Evolutionary conservation across 2,113 vertebrate species (phyloP), one percentile per base, ranked within the genome.

Genomic region (Rhizomys pruinosus): DNA sequence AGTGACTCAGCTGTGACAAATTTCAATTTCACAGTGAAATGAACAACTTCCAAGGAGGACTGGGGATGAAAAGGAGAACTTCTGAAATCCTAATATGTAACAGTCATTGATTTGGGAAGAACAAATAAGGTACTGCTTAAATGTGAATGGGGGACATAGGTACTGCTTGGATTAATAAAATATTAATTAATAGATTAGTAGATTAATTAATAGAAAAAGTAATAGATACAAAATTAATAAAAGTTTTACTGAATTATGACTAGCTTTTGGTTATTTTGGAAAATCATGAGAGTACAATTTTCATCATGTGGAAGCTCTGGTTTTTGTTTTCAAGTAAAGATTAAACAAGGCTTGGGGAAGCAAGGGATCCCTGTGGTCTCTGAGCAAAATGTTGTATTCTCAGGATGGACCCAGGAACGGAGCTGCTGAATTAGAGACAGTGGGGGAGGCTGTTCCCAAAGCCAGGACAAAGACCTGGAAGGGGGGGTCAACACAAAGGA

Each of bases 241-340:
- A 95, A 90, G 2, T 59, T 37, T 47, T 71, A 19, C 2, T 78
- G 52, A 63, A n/a, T 96, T 79, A 37, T 84, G 61, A 47, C 52
- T 89, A 73, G 61, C 11, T 37, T 95, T 88, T 72, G 34, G 6
- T 87, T 87, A 71, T 79, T 90, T 86, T 37, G 61, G 34, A 23
- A 88, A 72, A 80, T 88, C 2, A 20, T 42, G 69, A n/a, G 13
- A 20, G 2, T 82, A 55, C 17, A 89, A 11, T 77, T 95, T 72
- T 27, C 57, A 77, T 72, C 0, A 25, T 80, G 64, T 32, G 39
- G 9, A 22, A 89, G 19, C 8, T 59, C 5, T 89, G n/a, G 29
- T 4, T 71, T 52, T 55, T 68, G 34, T 42, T 88, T 87, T 84
- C 39, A 84, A 80, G 16, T 9, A n/a, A 89, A 93, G 57, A 34